Percentiles rank a stretch among this genome's conserved stretches.
phyloP scores from a whole-genome alignment of 2,113 vertebrate genomes.

The Tor tambroides region DNA sequence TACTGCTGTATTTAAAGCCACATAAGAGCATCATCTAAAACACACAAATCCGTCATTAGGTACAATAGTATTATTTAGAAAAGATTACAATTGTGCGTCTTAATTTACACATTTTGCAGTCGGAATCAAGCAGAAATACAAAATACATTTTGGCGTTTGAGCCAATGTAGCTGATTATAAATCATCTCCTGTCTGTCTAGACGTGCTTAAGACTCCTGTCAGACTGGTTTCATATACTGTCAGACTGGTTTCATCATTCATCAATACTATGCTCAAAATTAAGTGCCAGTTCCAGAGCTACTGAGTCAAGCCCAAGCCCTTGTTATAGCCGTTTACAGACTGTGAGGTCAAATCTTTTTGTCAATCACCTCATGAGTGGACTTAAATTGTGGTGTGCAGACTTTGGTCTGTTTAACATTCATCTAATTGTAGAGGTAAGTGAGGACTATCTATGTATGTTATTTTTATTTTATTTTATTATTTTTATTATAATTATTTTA shows the following conservation, averaged over 20 bases:
- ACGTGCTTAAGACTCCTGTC: neutral
- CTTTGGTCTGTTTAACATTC: neutral
- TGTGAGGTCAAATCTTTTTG: slow-evolving; percentile 5
- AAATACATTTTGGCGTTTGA: neutral
- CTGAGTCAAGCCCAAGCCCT: neutral
- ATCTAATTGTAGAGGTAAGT: neutral
- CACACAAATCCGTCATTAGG: neutral
- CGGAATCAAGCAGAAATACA: neutral
- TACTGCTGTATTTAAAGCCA: neutral
- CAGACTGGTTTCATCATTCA: slow-evolving; percentile 26
- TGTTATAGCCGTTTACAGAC: neutral
- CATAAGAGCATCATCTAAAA: slow-evolving; percentile 1
- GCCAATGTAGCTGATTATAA: neutral
- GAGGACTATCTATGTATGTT: neutral
- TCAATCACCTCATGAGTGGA: neutral
- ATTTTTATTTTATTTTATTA: too few relatives aligned
- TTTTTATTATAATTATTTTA: too few relatives aligned
- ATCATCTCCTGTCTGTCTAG: neutral
- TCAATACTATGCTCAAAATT: slow-evolving; percentile 9
- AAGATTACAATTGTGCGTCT: neutral
- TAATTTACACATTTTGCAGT: neutral
- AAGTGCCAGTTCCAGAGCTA: neutral
- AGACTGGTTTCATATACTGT: slow-evolving; percentile 30
- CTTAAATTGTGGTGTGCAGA: slow-evolving; percentile 2
- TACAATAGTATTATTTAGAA: neutral